Evolutionary conservation across 2,113 vertebrate genomes (phyloP).

Genomic region (Lates calcarifer): DNA sequence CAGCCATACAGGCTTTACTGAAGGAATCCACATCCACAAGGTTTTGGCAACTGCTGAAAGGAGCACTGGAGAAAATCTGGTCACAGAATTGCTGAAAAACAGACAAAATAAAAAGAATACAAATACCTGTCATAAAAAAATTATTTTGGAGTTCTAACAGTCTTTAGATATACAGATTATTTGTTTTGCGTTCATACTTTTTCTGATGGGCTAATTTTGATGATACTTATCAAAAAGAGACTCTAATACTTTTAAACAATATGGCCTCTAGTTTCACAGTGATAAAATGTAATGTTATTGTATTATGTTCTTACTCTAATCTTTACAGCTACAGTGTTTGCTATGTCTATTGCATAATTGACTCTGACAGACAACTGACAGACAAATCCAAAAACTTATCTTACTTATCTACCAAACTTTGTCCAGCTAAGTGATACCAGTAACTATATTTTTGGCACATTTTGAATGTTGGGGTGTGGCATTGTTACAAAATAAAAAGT

Average conservation of each 20-base stretch:
- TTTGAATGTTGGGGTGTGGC: no score
- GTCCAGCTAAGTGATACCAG: no score
- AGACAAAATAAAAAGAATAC: neutral
- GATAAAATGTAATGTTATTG: neutral
- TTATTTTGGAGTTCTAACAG: no score
- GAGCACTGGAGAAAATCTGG: constrained; percentile 71
- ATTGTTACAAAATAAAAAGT: no score
- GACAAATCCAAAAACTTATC: no score
- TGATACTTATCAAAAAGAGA: neutral
- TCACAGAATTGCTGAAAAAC: constrained; percentile 79
- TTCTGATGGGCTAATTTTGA: neutral
- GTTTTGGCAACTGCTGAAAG: constrained; percentile 84
- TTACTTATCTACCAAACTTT: no score
- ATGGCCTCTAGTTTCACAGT: neutral
- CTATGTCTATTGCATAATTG: no score
- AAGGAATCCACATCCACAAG: constrained; percentile 85
- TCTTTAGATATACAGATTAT: neutral
- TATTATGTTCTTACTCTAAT: neutral
- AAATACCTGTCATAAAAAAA: neutral
- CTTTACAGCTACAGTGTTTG: neutral
- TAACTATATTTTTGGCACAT: no score
- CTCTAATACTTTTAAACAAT: neutral
- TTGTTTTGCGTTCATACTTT: neutral
- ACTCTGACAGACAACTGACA: no score
- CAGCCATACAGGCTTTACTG: constrained; percentile 85